These are phyloP conservation scores for Phengaris alcon DNA, from an alignment of 2,888 invertebrate genomes.

Conservation along the genomic window DNA sequence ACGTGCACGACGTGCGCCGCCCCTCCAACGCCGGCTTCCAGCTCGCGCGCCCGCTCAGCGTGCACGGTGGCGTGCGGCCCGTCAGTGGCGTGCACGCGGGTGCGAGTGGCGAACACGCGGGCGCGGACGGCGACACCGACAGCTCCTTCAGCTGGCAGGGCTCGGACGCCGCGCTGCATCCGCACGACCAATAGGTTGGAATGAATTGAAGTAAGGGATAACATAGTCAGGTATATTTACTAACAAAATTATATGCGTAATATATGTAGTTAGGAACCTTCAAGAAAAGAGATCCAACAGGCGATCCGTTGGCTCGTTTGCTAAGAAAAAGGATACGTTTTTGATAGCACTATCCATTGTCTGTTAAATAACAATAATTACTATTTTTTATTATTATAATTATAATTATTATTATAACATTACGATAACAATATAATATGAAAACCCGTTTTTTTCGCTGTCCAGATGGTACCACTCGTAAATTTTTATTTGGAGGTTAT, in stretches of 20 bases:
- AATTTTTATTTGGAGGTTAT: not conserved
- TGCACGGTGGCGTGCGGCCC: conserved; percentile 10
- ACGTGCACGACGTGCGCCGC: conserved; percentile 64
- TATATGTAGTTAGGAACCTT: not conserved
- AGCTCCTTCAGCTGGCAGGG: conserved; percentile 73
- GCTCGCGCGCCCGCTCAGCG: conserved; percentile 53
- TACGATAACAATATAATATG: too few relatives aligned
- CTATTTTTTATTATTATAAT: too few relatives aligned
- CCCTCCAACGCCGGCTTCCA: conserved; percentile 71
- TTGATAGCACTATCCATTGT: not conserved
- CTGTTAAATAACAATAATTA: not conserved
- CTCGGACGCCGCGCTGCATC: conserved; percentile 51
- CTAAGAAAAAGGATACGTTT: too few relatives aligned
- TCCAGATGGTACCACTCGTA: too few relatives aligned
- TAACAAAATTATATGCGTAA: too few relatives aligned
- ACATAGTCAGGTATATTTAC: not conserved
- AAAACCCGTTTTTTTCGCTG: not conserved
- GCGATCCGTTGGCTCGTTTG: too few relatives aligned
- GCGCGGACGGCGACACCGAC: conserved; percentile 68
- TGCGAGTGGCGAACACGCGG: conserved; percentile 45
- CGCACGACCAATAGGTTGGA: conserved; percentile 14
- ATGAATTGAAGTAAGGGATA: too few relatives aligned
- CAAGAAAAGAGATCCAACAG: too few relatives aligned
- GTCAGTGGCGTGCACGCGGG: conserved; percentile 41
- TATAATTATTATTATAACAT: not conserved